Conservation (phyloP, 2,113 vertebrate genomes). For the Ptychochromis oligacanthus region DNA sequence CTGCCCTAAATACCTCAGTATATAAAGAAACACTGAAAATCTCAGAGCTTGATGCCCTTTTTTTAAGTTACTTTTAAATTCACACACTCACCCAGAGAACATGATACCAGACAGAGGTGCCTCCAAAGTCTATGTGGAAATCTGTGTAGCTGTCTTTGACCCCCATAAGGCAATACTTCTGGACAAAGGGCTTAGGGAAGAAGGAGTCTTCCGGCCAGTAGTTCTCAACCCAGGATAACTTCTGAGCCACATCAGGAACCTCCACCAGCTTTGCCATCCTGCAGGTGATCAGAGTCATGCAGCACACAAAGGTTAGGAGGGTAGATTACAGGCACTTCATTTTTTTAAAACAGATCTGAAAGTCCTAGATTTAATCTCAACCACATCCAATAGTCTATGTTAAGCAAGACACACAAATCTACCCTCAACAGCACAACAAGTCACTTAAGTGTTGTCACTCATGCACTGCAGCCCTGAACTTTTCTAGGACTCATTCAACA, state of each 20-base stretch:
- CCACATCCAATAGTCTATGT: background rate
- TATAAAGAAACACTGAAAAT: slow-evolving; percentile 8
- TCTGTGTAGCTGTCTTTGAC: slow-evolving; percentile 98
- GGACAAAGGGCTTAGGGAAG: slow-evolving; percentile 98
- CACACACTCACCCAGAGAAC: slow-evolving; percentile 91
- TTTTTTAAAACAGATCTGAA: background rate
- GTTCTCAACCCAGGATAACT: slow-evolving; percentile 99
- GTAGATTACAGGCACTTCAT: too few species aligned
- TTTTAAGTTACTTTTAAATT: background rate
- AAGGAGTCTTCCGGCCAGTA: slow-evolving; percentile 99
- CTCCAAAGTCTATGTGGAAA: slow-evolving; percentile 99
- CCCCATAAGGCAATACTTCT: slow-evolving; percentile 99
- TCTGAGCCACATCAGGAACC: slow-evolving; percentile 94
- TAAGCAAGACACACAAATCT: background rate
- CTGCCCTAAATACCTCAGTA: slow-evolving; percentile 18
- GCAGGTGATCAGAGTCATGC: background rate
- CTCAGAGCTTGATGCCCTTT: background rate
- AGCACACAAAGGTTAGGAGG: background rate
- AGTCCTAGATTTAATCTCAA: background rate
- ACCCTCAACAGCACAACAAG: background rate
- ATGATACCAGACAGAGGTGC: slow-evolving; percentile 99
- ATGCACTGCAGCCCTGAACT: background rate
- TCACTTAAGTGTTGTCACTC: background rate
- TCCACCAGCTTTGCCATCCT: slow-evolving; percentile 97
- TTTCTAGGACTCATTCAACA: background rate